Percentiles rank a stretch among this genome's conserved stretches.
These are phyloP conservation scores for Melozone crissalis DNA, from an alignment of 2,113 vertebrate species.

Conservation along the genomic window DNA sequence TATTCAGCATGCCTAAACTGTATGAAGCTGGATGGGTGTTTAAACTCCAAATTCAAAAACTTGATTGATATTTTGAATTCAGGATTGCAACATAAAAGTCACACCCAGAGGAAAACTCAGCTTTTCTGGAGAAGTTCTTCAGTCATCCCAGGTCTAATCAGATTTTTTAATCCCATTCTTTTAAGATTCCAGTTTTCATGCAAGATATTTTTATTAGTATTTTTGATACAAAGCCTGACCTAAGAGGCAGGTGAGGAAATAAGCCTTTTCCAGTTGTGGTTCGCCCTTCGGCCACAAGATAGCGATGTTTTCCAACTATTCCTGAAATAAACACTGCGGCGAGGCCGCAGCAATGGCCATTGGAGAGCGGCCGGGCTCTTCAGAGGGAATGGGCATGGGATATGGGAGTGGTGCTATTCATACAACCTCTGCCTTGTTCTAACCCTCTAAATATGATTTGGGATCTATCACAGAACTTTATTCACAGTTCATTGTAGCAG, in stretches of 20 bases:
- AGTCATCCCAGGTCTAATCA: not conserved
- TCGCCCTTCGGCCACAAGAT: constrained; percentile 49
- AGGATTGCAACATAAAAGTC: not conserved
- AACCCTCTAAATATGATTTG: not conserved
- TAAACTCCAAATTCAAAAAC: not conserved
- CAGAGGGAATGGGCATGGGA: not conserved
- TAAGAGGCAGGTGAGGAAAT: not conserved
- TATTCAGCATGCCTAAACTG: not conserved
- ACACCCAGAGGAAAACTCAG: not conserved
- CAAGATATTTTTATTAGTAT: not conserved
- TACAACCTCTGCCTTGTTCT: not conserved
- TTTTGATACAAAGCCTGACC: not conserved
- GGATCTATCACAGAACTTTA: not conserved
- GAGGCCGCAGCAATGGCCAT: not conserved
- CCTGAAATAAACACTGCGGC: not conserved
- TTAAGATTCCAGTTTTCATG: not conserved
- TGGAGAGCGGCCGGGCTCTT: not conserved
- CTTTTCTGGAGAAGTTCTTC: not conserved
- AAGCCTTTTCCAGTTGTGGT: not conserved
- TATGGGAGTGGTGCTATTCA: not conserved
- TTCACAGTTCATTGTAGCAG: not conserved
- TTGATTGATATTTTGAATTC: not conserved
- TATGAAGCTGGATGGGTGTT: fast-evolving
- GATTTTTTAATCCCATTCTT: not conserved
- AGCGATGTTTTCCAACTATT: constrained; percentile 61